phyloP scores from a whole-genome alignment of 2,888 invertebrate species.

The Epirrita christyi region DNA sequence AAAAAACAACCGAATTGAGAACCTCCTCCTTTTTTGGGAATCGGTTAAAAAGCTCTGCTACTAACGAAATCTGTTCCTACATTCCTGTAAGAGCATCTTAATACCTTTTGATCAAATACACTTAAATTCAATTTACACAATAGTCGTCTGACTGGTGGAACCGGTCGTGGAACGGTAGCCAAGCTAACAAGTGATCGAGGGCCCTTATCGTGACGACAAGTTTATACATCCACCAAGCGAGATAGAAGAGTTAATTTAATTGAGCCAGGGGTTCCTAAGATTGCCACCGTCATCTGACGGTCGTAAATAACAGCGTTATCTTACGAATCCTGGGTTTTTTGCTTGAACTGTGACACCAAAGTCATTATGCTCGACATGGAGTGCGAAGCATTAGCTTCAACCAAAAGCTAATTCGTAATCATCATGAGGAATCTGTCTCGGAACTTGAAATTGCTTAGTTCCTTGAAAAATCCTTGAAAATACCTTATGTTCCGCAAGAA shows the following conservation, averaged over 20 bases:
- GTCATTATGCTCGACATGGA: no score
- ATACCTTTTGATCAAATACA: conserved; percentile 11
- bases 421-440: not conserved
- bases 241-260: not conserved
- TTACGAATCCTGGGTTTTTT: no score
- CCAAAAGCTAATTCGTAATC: no score
- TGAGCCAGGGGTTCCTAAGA: no score
- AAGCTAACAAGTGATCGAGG: not conserved
- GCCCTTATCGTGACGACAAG: not conserved
- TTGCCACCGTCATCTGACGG: no score
- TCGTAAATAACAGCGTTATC: no score
- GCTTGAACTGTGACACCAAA: no score
- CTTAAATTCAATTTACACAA: conserved; percentile 18
- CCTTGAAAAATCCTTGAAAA: not conserved
- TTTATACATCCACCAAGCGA: conserved; percentile 1
- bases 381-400: no score
- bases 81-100: not conserved
- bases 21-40: no score
- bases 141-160: conserved; percentile 13
- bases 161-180: conserved; percentile 18
- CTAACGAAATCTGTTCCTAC: no score
- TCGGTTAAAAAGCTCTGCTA: no score
- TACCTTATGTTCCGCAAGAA: not conserved
- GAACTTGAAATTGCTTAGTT: not conserved
- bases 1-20: no score